Evolutionary conservation across 2,888 invertebrate genomes (phyloP), one percentile per base, ranked within the genome.

Genomic region (Drosophila histrio): DNA sequence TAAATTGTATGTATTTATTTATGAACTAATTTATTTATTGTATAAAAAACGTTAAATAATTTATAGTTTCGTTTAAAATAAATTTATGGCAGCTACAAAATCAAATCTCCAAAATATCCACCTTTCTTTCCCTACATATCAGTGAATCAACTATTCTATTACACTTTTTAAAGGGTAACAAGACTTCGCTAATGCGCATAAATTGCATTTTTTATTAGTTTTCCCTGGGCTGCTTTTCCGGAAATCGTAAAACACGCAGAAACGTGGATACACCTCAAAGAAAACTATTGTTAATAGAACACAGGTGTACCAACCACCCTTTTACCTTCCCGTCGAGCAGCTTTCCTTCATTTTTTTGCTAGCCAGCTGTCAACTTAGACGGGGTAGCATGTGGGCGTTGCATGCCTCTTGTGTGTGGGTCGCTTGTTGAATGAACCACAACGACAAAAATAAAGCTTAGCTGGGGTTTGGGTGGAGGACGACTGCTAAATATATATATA

Each of bases 381-480:
- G 26, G 13, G n/a, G 22, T 28, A 24, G 22, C 8, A 15, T 24
- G 50, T 52, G 19, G 56, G 59, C 17, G 60, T 50, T 36, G 28
- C 56, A 49, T 6, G 17, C 39, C 34, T 38, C 28, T 34, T 56
- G 24, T 49, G 46, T 43, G 46, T 30, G 44, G 44, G n/a, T 13
- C 17, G 64, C 56, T 76, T 75, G 76, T 73, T 70, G 60, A 65
- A 56, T 61, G 30, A 41, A 22, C 9, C 21, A 3, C 21, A 39
- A 5, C 53, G 21, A 3, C 0, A 28, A 38, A n/a, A 19, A 17
- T 26, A 49, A 41, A 26, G 39, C 41, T 17, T 32, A 65, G 49
- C 15, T 24, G 19, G 19, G 19, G 8, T 6, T 15, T 7, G 17
- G 9, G 36, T 15, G 9, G 17, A 7, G 36, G 22, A 4, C 3